Evolutionary conservation across 2,888 invertebrate genomes (phyloP).

Genomic region (Drosophila crucigera): DNA sequence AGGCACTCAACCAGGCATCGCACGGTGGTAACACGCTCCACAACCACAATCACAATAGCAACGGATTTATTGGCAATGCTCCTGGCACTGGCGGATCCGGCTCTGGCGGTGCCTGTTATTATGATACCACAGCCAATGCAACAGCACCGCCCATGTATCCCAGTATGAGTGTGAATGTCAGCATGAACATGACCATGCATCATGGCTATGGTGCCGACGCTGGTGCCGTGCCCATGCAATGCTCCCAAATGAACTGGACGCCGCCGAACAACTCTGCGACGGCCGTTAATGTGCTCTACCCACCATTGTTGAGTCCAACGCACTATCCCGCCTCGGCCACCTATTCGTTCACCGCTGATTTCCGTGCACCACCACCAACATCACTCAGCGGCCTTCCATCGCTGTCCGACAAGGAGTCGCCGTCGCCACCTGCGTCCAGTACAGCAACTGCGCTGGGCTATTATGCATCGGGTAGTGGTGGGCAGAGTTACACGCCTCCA

Average conservation of each 20-base stretch:
- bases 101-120: constrained; percentile 77
- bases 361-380: constrained; percentile 87
- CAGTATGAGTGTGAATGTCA: constrained; percentile 97
- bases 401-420: constrained; percentile 79
- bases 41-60: constrained; percentile 37
- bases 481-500: constrained; percentile 82
- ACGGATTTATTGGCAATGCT: constrained; percentile 39
- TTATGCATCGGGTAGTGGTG: constrained; percentile 83
- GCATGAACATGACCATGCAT: constrained; percentile 99
- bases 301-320: constrained; percentile 89
- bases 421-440: constrained; percentile 70
- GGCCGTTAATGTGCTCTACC: constrained; percentile 88
- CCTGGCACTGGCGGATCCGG: constrained; percentile 34
- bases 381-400: constrained; percentile 86
- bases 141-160: constrained; percentile 89
- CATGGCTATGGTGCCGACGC: constrained; percentile 88
- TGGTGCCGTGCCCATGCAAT: constrained; percentile 85
- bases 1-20: constrained; percentile 73
- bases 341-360: constrained; percentile 94
- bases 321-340: constrained; percentile 90
- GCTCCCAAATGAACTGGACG: constrained; percentile 92
- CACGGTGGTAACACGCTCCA: constrained; percentile 75
- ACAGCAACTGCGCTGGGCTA: constrained; percentile 79
- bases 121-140: constrained; percentile 78
- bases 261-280: constrained; percentile 88